These are phyloP conservation scores for Asobara japonica DNA, from an alignment of 1,140 invertebrate genomes.

Conservation along the genomic window DNA sequence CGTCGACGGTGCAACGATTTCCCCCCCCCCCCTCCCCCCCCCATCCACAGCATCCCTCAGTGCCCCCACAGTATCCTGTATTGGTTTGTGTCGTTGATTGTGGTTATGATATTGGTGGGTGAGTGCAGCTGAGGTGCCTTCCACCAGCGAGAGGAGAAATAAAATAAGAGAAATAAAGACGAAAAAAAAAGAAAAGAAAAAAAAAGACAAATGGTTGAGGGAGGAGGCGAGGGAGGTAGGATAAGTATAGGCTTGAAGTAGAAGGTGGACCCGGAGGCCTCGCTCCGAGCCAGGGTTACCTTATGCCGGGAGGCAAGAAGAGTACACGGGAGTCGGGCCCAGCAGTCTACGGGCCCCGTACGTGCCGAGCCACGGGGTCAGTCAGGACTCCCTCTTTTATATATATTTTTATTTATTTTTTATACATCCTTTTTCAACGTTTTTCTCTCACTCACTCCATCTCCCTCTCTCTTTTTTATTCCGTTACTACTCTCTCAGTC, in stretches of 20 bases:
- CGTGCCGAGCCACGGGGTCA: slow-evolving; percentile 64
- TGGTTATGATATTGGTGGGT: slow-evolving; percentile 62
- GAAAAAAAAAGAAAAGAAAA: slow-evolving; percentile 54
- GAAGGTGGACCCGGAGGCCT: slow-evolving; percentile 38
- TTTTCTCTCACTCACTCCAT: neutral
- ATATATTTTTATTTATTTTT: slow-evolving; percentile 6
- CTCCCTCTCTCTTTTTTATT: neutral
- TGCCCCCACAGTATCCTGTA: neutral
- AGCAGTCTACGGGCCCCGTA: slow-evolving; percentile 55
- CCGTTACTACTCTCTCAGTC: neutral
- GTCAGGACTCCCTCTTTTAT: slow-evolving; percentile 44
- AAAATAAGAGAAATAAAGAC: neutral
- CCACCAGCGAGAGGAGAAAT: neutral
- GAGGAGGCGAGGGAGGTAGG: slow-evolving; percentile 49
- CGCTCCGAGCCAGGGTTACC: slow-evolving; percentile 35
- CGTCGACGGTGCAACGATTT: neutral
- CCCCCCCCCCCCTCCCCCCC: neutral
- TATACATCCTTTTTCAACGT: neutral
- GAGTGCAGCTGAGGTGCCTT: neutral
- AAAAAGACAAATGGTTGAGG: slow-evolving; percentile 64
- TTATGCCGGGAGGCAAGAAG: slow-evolving; percentile 20
- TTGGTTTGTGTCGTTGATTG: slow-evolving; percentile 33
- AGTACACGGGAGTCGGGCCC: slow-evolving; percentile 36
- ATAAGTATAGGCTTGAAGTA: slow-evolving; percentile 64
- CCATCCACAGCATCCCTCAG: neutral